Evolutionary conservation across 2,888 invertebrate genomes (phyloP), one percentile per base, ranked within the genome.

Genomic region (Petrolisthes cinctipes): DNA sequence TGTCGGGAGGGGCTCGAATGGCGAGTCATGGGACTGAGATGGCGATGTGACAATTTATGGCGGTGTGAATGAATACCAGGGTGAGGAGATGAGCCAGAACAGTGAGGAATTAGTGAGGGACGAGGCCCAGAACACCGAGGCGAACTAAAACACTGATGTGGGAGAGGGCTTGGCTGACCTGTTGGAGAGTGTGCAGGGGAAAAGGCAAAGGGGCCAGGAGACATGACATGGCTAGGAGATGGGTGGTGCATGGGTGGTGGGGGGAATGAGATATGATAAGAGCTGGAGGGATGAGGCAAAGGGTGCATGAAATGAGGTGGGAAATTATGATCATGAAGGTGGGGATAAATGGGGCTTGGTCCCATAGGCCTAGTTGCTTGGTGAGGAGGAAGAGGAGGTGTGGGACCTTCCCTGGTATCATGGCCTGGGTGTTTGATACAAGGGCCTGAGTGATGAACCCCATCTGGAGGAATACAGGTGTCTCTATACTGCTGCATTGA

Each of bases 341-440:
- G 78, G 0, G 5, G 37, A 7, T 78, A 53, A 78, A 5, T 0
- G 57, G n/a, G 57, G n/a, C 79, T 73, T 37, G 20, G 73, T 20
- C 20, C 20, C 14, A 23, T 73, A 23, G 20, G 73, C 37, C 37
- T 23, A 73, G 14, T 73, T 1, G 14, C 14, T 73, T n/a, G 84
- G 54, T 73, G 37, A 78, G 5, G 84, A 76, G 54, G 57, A 23
- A 57, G 57, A 61, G 23, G 6, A 57, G 57, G 75, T 61, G 84
- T 23, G 20, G 61, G 23, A 4, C 61, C 76, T 37, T 37, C 71
- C 17, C 61, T 61, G 61, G 61, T 9, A 61, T 61, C 61, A 61
- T 61, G 61, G 61, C 11, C 9, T 9, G 71, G 84, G 37, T 54
- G 56, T 23, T 37, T 5, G n/a, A 66, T 23, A 5, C 5, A 14